Conservation (phyloP, 2,888 invertebrate genomes). For the Tipula vernalis region DNA sequence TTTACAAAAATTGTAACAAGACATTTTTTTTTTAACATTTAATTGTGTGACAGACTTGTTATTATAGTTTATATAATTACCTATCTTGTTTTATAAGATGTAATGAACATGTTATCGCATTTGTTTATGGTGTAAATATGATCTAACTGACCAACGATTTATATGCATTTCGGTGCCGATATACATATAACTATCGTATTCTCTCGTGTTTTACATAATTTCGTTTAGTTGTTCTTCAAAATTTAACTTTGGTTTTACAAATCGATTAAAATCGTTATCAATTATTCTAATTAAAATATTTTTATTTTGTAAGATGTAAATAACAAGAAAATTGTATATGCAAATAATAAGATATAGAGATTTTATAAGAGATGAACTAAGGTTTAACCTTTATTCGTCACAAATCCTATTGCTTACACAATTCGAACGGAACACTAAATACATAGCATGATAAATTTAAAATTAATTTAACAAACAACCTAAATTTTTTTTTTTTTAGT, state of each 20-base stretch:
- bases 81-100: not conserved
- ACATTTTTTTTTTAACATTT: not conserved
- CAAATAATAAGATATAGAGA: not conserved
- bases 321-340: not conserved
- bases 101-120: not conserved
- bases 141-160: not conserved
- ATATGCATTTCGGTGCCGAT: not conserved
- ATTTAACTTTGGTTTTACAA: not conserved
- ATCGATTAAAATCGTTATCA: not conserved
- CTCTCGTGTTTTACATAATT: not conserved
- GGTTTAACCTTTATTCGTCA: not conserved
- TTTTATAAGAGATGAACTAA: not conserved
- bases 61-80: not conserved
- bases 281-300: not conserved
- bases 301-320: not conserved
- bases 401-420: not conserved
- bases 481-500: no score
- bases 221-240: not conserved
- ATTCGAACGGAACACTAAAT: no score
- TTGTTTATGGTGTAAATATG: not conserved
- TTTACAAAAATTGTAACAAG: not conserved
- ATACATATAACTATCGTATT: not conserved
- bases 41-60: not conserved
- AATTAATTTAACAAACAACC: no score
- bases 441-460: no score